Base-by-base conservation (phyloP, 2,888 invertebrate genomes). In the Colostygia pectinataria region DNA sequence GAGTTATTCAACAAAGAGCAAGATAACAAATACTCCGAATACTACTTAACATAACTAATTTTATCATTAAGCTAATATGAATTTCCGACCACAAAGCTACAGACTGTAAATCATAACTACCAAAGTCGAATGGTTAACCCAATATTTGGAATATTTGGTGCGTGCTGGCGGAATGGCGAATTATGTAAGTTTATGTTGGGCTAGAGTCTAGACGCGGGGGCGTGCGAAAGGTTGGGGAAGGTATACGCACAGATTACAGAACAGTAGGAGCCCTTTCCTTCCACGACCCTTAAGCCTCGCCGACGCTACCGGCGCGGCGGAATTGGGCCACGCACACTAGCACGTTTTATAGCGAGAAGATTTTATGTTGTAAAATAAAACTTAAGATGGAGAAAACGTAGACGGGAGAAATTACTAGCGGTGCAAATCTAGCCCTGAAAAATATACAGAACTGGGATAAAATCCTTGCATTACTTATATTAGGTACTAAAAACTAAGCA, bases 201-300 rank as follows among this genome's bases (percentile, higher is more conserved):
- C 52, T 49, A 48, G 53, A 59, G 80, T 82, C 81, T 83, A 83
- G 82, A 83, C 81, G 77, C 75, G 80, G 74, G 77, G 82, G 83
- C 66, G 66, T 61, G 57, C 59, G 59, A 71, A 74, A 67, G 74
- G 70, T 71, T 70, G 66, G 61, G n/a, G 62, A 61, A 63, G 64
- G 29, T 48, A 44, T 50, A 51, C 36, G 47, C 53, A 52, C 54
- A 59, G 52, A 18, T 31, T 47, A 39, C 20, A 12, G 34, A 24
- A 41, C 12, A 51, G 52, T 44, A 9, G 18, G 55, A 51, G 59
- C 51, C 59, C 61, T 66, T 67, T 65, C 66, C 65, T 66, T 69
- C 55, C 61, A 52, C 65, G 65, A 63, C 69, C 65, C 65, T 65
- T 60, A 57, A 50, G 59, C 53, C 36, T 46, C 37, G 34, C 51